A percentile compares a stretch with the other conserved stretches of the same genome.
These are phyloP conservation scores for Halichoerus grypus DNA, from an alignment of 2,113 vertebrate species.

Conservation along the genomic window DNA sequence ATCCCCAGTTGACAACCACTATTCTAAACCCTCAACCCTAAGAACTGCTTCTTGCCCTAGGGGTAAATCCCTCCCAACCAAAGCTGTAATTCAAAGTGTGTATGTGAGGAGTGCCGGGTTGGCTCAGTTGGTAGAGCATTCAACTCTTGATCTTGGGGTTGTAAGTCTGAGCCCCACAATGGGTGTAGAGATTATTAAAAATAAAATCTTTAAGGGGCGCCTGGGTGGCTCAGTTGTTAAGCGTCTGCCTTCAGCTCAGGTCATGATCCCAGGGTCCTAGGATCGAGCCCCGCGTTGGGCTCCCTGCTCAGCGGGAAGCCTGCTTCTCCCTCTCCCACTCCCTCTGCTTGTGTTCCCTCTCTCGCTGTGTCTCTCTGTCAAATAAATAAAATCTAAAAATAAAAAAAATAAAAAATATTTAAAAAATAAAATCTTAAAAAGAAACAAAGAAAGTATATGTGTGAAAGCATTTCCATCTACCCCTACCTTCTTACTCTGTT, in stretches of 20 bases:
- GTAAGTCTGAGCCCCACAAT: not conserved
- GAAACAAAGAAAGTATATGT: not conserved
- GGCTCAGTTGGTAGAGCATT: not conserved
- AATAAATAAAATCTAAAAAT: not conserved
- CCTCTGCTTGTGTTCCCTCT: no score
- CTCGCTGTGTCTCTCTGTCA: no score
- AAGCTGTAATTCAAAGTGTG: not conserved
- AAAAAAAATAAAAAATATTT: no score
- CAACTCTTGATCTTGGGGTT: not conserved
- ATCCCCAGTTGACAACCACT: not conserved
- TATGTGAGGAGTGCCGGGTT: not conserved
- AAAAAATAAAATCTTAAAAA: not conserved
- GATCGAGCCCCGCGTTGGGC: no score
- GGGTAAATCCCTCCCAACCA: not conserved
- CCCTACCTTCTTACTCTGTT: conserved; percentile 96
- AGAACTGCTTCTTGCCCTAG: not conserved
- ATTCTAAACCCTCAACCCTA: conserved; percentile 48
- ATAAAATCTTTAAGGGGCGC: no score
- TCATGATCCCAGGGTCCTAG: no score
- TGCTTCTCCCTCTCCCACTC: no score
- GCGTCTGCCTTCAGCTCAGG: no score
- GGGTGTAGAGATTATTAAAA: not conserved
- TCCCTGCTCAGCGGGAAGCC: no score
- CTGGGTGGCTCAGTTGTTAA: no score
- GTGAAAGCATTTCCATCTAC: not conserved